Conservation (phyloP, 2,888 invertebrate species). For the Rotaria socialis region DNA sequence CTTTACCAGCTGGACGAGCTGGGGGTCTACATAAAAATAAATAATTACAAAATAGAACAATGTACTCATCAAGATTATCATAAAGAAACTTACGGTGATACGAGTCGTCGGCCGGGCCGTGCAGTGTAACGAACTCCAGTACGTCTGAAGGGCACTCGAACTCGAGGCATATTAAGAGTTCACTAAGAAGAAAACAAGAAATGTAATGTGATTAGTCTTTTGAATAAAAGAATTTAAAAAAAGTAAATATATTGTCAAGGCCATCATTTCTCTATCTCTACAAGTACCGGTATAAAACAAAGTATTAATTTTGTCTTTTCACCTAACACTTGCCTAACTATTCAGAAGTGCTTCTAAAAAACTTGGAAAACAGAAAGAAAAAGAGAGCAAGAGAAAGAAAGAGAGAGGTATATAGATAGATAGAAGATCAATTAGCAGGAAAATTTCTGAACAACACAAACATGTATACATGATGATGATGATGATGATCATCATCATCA, state of each 20-base stretch:
- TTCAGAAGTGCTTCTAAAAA: background rate
- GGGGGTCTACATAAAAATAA: background rate
- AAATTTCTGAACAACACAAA: background rate
- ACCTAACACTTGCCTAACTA: background rate
- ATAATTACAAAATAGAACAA: background rate
- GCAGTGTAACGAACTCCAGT: background rate
- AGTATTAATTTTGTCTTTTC: no score
- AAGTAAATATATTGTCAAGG: background rate
- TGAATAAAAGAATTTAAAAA: background rate
- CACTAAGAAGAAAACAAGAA: background rate
- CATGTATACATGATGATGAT: background rate
- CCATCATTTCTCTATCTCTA: background rate
- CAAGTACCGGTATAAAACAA: background rate
- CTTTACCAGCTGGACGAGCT: background rate
- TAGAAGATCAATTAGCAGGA: background rate
- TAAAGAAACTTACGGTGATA: background rate
- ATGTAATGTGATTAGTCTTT: background rate
- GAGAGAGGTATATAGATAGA: background rate
- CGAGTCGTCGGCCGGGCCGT: background rate
- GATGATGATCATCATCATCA: background rate
- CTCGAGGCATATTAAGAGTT: constrained; percentile 20
- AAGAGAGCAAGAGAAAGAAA: background rate
- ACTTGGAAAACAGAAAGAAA: background rate
- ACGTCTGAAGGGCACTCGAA: constrained; percentile 9
- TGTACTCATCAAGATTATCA: no score